Conservation (phyloP, 2,888 invertebrate species). For the Agonopterix heracliana region DNA sequence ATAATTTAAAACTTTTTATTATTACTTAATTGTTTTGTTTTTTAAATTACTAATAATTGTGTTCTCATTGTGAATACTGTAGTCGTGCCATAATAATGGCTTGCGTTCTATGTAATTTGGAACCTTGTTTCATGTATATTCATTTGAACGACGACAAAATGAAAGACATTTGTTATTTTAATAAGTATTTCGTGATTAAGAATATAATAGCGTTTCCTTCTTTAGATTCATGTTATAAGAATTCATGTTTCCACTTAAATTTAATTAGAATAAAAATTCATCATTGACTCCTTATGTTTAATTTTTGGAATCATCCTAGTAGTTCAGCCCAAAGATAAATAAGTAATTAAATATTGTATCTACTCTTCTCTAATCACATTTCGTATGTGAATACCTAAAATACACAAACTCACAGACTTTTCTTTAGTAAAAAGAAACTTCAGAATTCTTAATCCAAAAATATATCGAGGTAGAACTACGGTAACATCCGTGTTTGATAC, state of each 20-base stretch:
- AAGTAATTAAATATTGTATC: no score
- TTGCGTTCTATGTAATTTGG: conserved; percentile 15
- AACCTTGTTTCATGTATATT: conserved; percentile 17
- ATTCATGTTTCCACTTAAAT: conserved; percentile 75
- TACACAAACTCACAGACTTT: no score
- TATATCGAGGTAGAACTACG: no score
- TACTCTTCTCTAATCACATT: no score
- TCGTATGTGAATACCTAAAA: no score
- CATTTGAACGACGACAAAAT: conserved; percentile 49
- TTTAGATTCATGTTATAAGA: conserved; percentile 75
- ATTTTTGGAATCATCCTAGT: conserved; percentile 21
- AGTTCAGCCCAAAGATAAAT: no score
- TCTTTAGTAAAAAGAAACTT: no score
- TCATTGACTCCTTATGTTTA: conserved; percentile 59
- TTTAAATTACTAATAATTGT: conserved; percentile 24
- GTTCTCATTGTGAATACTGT: conserved; percentile 32
- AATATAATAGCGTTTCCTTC: conserved; percentile 73
- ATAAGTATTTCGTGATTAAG: conserved; percentile 73
- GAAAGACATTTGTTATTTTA: conserved; percentile 71
- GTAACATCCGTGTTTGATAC: no score
- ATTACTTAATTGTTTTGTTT: conserved; percentile 11
- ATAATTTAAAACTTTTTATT: conserved; percentile 24
- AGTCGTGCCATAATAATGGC: conserved; percentile 50
- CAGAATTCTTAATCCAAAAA: no score
- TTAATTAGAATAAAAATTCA: conserved; percentile 73